Base-by-base conservation (phyloP, 2,113 vertebrate genomes). In the Poeciliopsis occidentalis region DNA sequence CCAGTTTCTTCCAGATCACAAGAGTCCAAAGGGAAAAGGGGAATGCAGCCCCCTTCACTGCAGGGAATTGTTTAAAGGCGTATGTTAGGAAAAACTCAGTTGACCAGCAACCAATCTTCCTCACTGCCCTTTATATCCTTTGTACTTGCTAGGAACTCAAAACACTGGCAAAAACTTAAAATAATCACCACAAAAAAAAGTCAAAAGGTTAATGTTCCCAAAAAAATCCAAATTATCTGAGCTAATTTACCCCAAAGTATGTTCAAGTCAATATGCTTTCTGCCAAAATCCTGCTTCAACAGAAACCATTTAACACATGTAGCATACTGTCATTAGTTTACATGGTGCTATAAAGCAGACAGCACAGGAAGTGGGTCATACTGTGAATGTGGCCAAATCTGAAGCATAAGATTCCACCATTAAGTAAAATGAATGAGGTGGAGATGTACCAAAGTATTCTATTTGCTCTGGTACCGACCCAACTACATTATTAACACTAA, bases 11-110 rank as follows among this genome's bases (percentile, higher is more conserved):
- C 81, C 84, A 87, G 72, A 80, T 68, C 76, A 79, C 78, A 87
- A 89, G 61, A 83, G 88, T 84, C 87, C 69, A 83, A 80, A 84
- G 80, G 87, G 75, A 81, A 89, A 92, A 87, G 86, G 88, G 87
- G 87, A 76, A 83, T 78, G 79, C 17, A 32, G 68, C 71, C 85
- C 76, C 75, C 27, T 54, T 47, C 60, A 39, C 80, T 82, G 79
- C 82, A 78, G 76, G 67, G 81, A 90, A 89, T 79, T 66, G 74
- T 74, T 83, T 78, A 69, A 83, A 85, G 84, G 72, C 81, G 79
- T 81, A 79, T 86, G 60, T 83, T 39, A 76, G 81, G 63, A 90
- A 90, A 85, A 72, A 70, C 72, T 87, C 74, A 87, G 82, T 83
- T 84, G 76, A 86, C 83, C 79, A 86, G 78, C 44, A 39, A 62